These are phyloP conservation scores for Pimephales promelas DNA, from an alignment of 2,113 vertebrate species.

Conservation along the genomic window DNA sequence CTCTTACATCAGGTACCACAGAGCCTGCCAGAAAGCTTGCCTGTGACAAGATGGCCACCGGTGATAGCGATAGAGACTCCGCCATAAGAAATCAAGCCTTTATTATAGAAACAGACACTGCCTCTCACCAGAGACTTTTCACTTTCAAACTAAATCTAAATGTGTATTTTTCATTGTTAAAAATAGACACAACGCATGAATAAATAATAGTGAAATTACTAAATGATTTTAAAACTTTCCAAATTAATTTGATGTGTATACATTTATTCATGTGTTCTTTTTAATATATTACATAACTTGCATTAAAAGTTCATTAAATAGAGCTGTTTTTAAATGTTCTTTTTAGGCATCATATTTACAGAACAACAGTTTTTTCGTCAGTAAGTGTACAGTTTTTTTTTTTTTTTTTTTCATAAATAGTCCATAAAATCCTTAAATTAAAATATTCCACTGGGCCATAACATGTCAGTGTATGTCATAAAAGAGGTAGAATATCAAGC, in stretches of 20 bases:
- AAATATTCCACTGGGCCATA: constrained; percentile 64
- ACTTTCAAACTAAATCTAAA: background rate
- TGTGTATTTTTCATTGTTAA: background rate
- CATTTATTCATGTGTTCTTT: constrained; percentile 66
- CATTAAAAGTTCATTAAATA: constrained; percentile 65
- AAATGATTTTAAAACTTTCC: constrained; percentile 27
- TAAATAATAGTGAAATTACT: constrained; percentile 35
- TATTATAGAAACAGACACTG: background rate
- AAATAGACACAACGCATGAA: background rate
- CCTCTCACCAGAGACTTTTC: background rate
- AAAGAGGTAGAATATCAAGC: constrained; percentile 73
- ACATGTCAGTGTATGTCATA: constrained; percentile 65
- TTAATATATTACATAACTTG: constrained; percentile 72
- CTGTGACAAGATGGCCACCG: too few species aligned
- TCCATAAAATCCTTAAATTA: constrained; percentile 63
- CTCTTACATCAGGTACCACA: too few species aligned
- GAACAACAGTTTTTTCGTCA: constrained; percentile 60
- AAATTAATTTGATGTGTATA: constrained; percentile 46
- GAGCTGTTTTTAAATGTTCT: constrained; percentile 66
- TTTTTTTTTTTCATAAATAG: constrained; percentile 59
- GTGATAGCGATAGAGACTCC: too few species aligned
- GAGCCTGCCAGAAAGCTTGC: too few species aligned
- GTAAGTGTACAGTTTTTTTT: constrained; percentile 55
- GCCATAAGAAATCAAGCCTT: too few species aligned
- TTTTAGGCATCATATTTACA: constrained; percentile 63